Base-by-base conservation (phyloP, 2,113 vertebrate species). In the Machaerirhynchus nigripectus region DNA sequence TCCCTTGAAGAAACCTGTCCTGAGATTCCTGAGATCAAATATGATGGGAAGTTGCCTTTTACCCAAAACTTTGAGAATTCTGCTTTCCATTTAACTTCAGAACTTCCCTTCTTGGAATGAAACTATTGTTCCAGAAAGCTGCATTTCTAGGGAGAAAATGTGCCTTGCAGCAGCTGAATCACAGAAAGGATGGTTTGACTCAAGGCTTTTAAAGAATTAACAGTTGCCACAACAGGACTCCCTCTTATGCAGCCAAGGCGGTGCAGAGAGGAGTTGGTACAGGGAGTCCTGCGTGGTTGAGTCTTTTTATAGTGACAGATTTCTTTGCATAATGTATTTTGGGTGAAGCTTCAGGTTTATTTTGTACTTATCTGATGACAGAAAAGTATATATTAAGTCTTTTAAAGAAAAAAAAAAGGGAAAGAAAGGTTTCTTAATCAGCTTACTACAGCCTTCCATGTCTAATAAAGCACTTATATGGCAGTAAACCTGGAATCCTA, bases 311-410 rank as follows among this genome's bases (percentile, higher is more conserved):
- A 82, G 89, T 69, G 90, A 85, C 73, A 91, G 52, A 33, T 94
- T 78, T 83, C 71, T 64, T 94, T 92, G 37, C 52, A 95, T 93
- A 96, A 85, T 75, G 50, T 35, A 95, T 56, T 93, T 88, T 61
- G 56, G n/a, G 37, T 90, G 69, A 84, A 77, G 35, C 70, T 95
- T 90, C 80, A 74, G 52, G 35, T 95, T 95, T 93, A 90, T 71
- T 91, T 73, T 92, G 52, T 94, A 93, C 84, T 87, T 95, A 97
- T 90, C 94, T 94, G 94, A 96, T 96, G 80, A 94, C 94, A 97
- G 75, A 76, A 91, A 95, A 92, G 84, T 93, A 85, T 47, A 94
- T 89, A 79, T 89, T 86, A 95, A 93, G 80, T 40, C 63, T 96
- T 97, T 22, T 78, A 74, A 87, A 78, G 11, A 88, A 44, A 56